Base-by-base conservation (phyloP, 30 jellyfish, hydroid and myxozoan species). In the Aurelia coerulea region DNA sequence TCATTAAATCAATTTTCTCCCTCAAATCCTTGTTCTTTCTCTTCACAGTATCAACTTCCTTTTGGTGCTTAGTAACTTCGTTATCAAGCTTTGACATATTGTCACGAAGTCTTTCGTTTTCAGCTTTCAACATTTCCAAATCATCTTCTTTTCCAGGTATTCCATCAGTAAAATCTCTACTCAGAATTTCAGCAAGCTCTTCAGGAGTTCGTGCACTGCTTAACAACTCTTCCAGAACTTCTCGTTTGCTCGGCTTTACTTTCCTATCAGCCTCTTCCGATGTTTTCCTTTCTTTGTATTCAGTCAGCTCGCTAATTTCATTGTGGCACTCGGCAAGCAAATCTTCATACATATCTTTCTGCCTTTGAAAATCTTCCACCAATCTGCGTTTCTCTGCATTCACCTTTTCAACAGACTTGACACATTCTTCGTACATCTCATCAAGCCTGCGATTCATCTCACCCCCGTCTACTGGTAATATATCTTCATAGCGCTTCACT, bases 401-500 rank as follows among this genome's bases (percentile, higher is more conserved):
- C 11, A 52, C 77, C 18, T 83, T 65, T 51, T 77, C 85, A 41
- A 72, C 35, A 15, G 88, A 41, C 65, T 68, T 78, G 19, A 74
- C 63, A 29, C 91, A 67, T 19, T 88, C 83, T n/a, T 67, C 78
- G 42, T 78, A 76, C 85, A 93, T 74, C 35, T 68, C 97, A 12
- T 82, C 98, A 37, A 86, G 88, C 49, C 90, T 76, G 33, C 65
- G 63, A 9, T 74, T 53, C 78, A 72, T 75, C 56, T 83, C 92
- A 1, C 54, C 86, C 10, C 86, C 97, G 15, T 85, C 81, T 0
- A 62, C 42, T 0, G 79, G 84, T 31, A 65, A 37, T 5, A 74
- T 2, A 13, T 54, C 87, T 79, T 80, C 96, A 51, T 80, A 68
- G 18, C 52, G 41, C 50, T 23, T 46, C 50, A 79, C 75, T 32